Evolutionary conservation across 2,113 vertebrate genomes (phyloP).

Genomic region (Sterrhoptilus dennistouni): DNA sequence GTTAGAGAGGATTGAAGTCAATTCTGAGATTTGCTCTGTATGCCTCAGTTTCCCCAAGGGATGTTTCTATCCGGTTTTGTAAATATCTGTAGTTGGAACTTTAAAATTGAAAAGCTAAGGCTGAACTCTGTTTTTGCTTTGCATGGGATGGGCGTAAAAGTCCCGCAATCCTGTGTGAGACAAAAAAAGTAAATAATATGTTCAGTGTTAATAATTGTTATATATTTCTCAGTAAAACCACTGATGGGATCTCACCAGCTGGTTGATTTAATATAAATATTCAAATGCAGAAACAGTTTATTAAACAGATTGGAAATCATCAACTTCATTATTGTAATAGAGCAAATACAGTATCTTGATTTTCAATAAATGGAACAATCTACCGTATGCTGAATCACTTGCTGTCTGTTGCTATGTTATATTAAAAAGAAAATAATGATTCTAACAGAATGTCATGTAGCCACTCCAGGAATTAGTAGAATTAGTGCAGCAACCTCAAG

Average conservation of each 20-base stretch:
- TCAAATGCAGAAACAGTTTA: conserved; percentile 75
- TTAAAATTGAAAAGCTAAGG: neutral
- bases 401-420: conserved; percentile 66
- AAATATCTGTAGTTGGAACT: neutral
- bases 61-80: neutral
- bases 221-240: conserved; percentile 56
- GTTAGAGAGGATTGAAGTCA: neutral
- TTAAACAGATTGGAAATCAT: conserved; percentile 80
- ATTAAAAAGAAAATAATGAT: conserved; percentile 63
- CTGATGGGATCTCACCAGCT: conserved; percentile 71
- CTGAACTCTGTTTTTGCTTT: neutral
- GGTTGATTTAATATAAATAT: conserved; percentile 80
- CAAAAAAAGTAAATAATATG: neutral
- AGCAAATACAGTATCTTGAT: conserved; percentile 72
- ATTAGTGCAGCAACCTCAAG: conserved; percentile 59
- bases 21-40: neutral
- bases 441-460: conserved; percentile 17
- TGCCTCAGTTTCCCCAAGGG: neutral
- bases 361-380: conserved; percentile 73
- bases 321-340: conserved; percentile 77
- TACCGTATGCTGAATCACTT: conserved; percentile 61
- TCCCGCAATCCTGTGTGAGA: neutral
- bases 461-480: conserved; percentile 63
- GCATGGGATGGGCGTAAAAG: neutral
- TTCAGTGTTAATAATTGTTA: conserved; percentile 73